Evolutionary conservation across 2,797 vertebrate species (phyloP), one percentile per base, ranked within the genome.

Genomic region (Darevskia mixta): DNA sequence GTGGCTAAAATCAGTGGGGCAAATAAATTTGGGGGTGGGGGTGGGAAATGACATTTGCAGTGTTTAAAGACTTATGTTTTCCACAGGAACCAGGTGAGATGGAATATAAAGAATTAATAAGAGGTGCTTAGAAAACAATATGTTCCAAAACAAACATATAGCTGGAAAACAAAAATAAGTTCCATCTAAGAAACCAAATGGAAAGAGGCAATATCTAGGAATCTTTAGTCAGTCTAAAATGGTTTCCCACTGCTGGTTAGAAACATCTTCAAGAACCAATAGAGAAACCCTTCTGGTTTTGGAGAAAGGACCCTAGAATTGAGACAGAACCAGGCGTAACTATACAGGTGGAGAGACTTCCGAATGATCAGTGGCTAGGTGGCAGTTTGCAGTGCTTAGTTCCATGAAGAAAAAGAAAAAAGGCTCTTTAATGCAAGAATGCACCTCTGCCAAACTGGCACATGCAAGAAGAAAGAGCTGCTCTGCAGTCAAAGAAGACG

Each of bases 11-110:
- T 73, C 38, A 84, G 41, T 79, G 66, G 83, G 93, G 85, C 4
- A 82, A 77, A 78, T 35, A 32, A 1, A 1, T 3, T 94, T 90
- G 83, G 90, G 91, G 71, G 49, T 82, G 90, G 91, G 71, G 49
- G 49, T 55, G 49, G 17, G 90, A 95, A 94, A 91, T 96, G 82
- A 93, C 91, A 91, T 95, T 96, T 95, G 91, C 92, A 95, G 95
- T 96, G 91, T 95, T 95, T 96, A 96, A 95, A 96, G 95, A 91
- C 95, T 96, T 96, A 96, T 96, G 95, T 96, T 96, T 96, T 96
- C 93, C 95, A 94, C 95, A 96, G 95, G 95, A 96, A 94, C 95
- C 94, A 95, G 95, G 95, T 96, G 95, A 91, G 94, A 95, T 95
- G 95, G 95, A 96, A 93, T 95, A 91, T 95, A 96, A 96, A 95